A percentile compares a stretch with the other conserved stretches of the same genome.
Conservation (phyloP, 2,888 invertebrate species). For the Dicyrtoma fusca region DNA sequence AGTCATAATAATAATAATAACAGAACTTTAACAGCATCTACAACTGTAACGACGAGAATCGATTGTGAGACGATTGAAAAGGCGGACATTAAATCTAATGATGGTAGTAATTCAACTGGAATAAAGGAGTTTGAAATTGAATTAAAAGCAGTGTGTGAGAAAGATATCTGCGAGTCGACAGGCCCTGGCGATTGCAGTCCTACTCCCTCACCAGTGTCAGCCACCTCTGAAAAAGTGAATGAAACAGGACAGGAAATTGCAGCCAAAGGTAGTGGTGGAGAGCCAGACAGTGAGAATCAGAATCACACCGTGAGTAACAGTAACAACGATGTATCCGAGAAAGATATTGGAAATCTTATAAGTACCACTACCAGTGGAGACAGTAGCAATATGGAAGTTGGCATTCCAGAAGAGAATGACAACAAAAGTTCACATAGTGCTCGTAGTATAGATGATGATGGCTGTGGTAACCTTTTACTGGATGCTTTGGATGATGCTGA, state of each 20-base stretch:
- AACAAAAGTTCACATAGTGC: constrained; percentile 9
- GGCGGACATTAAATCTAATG: neutral
- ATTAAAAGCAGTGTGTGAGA: neutral
- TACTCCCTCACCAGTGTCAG: neutral
- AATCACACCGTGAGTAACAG: neutral
- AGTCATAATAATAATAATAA: constrained; percentile 14
- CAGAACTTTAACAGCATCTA: neutral
- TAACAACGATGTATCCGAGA: constrained; percentile 26
- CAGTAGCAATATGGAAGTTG: neutral
- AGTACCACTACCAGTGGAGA: constrained; percentile 43
- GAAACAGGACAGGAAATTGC: constrained; percentile 4
- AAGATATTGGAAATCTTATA: constrained; percentile 42
- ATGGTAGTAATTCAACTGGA: neutral
- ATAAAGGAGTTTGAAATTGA: neutral
- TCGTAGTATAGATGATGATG: constrained; percentile 21
- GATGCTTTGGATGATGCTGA: constrained; percentile 33
- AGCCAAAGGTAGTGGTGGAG: neutral
- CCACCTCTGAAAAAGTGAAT: constrained; percentile 8
- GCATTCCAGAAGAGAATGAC: neutral
- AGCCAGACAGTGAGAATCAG: neutral
- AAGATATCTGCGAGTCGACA: constrained; percentile 4
- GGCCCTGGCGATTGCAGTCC: neutral
- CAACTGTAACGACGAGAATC: too few species aligned
- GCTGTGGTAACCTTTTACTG: constrained; percentile 26
- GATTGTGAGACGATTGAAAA: too few species aligned